Evolutionary conservation across 2,113 vertebrate species (phyloP), one percentile per base, ranked within the genome.

Genomic region (Plecotus auritus): DNA sequence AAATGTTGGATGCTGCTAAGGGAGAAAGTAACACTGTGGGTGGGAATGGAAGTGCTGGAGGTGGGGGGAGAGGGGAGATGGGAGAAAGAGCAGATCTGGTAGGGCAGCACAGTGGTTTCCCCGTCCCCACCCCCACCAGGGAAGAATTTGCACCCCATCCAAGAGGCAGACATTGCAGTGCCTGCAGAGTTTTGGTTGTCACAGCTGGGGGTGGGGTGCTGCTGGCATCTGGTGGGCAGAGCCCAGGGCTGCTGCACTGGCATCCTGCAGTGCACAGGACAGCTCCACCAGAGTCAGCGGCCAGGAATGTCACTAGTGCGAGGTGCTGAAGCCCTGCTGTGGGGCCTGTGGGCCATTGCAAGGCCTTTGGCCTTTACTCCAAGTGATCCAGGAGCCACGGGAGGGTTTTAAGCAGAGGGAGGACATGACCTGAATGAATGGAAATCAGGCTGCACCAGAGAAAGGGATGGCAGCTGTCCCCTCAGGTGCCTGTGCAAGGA

Each of bases 261-360:
- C 1, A 12, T 14, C 70, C 66, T 59, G 7, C 4, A 2, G n/a
- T 7, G 3, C 35, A 4, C 0, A 0, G 72, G 40, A 16, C 26
- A 5, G 13, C 35, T 42, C 61, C 1, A 1, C 30, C 1, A 23
- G 12, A 47, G 40, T 17, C 9, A 8, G 3, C 17, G 1, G 2
- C 51, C 1, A 1, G 37, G 17, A 17, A 9, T 28, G 32, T 22
- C 59, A 18, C n/a, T 26, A 1, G 42, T 22, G 42, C 22, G 1
- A 22, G 42, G 30, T 10, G 14, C 64, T 23, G 86, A 22, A 32
- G n/a, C 32, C 32, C 32, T 45, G 9, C 20, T 10, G 10, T 1
- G 0, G 45, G 37, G 9, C 54, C 66, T 1, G 0, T 4, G 77
- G 64, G 17, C 66, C 28, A 1, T 3, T 2, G n/a, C 4, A 23